These are phyloP conservation scores for Aphyosemion australe DNA, from an alignment of 2,113 vertebrate species.

Conservation along the genomic window DNA sequence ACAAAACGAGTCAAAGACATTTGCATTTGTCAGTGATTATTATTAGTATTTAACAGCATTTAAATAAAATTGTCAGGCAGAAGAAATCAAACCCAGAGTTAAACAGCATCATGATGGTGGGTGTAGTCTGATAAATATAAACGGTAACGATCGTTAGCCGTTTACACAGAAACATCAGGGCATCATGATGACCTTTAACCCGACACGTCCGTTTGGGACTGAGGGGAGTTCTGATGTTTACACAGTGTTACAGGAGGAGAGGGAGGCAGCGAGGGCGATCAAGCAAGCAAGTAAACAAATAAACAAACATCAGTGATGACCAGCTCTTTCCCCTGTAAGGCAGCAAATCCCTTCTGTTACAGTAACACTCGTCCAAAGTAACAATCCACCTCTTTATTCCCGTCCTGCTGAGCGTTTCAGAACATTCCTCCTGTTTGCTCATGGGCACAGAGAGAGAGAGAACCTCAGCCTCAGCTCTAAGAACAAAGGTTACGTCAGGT, in stretches of 20 bases:
- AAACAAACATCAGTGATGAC: not conserved
- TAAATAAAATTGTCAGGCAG: too few species aligned
- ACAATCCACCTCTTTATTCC: not conserved
- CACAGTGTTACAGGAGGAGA: constrained; percentile 16
- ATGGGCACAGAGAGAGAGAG: constrained; percentile 24
- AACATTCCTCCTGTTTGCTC: constrained; percentile 43
- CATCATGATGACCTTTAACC: constrained; percentile 11
- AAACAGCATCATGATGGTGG: not conserved
- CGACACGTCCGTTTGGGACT: constrained; percentile 46
- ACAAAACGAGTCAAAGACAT: too few species aligned
- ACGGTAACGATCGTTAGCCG: not conserved
- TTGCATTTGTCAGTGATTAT: too few species aligned
- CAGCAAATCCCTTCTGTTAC: constrained; percentile 23
- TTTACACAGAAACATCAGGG: not conserved
- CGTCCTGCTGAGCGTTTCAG: not conserved
- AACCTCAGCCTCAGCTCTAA: not conserved
- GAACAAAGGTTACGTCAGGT: constrained; percentile 9
- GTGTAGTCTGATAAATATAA: not conserved
- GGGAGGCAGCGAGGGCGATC: not conserved
- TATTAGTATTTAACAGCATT: too few species aligned
- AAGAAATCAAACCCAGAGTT: not conserved
- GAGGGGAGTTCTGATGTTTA: constrained; percentile 29
- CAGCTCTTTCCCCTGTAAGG: constrained; percentile 6
- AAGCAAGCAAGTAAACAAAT: not conserved
- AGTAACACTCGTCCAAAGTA: constrained; percentile 42